Base-by-base conservation (phyloP, 2,797 vertebrate species). In the Neosilurus mollespiculum region DNA sequence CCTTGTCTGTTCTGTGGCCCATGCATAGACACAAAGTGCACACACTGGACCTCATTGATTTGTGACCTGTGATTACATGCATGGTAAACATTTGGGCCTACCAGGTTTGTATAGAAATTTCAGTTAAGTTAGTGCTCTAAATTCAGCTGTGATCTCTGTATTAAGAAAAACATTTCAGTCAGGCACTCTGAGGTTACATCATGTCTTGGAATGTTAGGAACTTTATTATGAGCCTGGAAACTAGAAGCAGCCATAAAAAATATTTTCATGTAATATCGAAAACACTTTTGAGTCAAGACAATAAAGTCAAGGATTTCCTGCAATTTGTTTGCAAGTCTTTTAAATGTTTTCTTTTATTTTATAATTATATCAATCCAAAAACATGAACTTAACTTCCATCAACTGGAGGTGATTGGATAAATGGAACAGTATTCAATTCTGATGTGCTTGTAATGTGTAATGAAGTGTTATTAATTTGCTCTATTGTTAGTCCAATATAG, bases 41-140 rank as follows among this genome's bases (percentile, higher is more conserved):
- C n/a, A 78, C 34, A 70, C 58, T 81, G 65, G 16, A 70, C 20
- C 22, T 65, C 34, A 56, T 22, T 73, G 75, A 73, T 72, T 71
- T 70, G 53, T 75, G 22, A 80, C 59, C 43, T 58, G 59, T 73
- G 54, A 34, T 30, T 77, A 49, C 24, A 43, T 26, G n/a, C 30
- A 9, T 49, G 20, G 51, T 75, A 49, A 22, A 75, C 56, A 80
- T 8, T n/a, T 1, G 16, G 7, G 18, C 34, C 2, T 80, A 16
- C 51, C 34, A 20, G 78, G 4, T 30, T 53, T 37, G 20, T 51
- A 15, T 34, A 64, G 18, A 72, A 51, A 11, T 64, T 80, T 30
- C 15, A 30, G 51, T 26, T 53, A 72, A 54, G n/a, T 20, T 15
- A 20, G 66, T 67, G 66, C 49, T 24, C 5, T 53, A 49, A 53